These are phyloP conservation scores for Ectemnius cavifrons DNA, from an alignment of 2,888 invertebrate species.

Conservation along the genomic window DNA sequence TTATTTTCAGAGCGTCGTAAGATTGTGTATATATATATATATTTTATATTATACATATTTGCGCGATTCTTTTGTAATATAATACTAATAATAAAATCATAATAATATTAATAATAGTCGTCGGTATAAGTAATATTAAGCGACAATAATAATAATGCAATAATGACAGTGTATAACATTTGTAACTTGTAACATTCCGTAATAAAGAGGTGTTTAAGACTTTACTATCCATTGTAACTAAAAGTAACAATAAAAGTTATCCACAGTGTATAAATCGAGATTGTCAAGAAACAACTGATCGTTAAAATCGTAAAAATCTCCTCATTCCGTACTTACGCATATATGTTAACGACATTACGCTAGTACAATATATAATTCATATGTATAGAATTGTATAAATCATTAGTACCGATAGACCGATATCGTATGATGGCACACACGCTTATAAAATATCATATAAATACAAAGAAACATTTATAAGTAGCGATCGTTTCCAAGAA, in stretches of 20 bases:
- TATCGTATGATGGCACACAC: slow-evolving; percentile 45
- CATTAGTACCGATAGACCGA: slow-evolving; percentile 32
- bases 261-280: slow-evolving; percentile 39
- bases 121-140: slow-evolving; percentile 28
- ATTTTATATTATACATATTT: slow-evolving; percentile 29
- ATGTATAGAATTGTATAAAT: slow-evolving; percentile 36
- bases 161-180: slow-evolving; percentile 56
- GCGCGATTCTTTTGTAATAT: slow-evolving; percentile 31
- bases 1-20: slow-evolving; percentile 46
- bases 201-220: slow-evolving; percentile 52
- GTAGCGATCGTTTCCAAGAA: slow-evolving; percentile 44
- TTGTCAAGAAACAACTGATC: slow-evolving; percentile 35
- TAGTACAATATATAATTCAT: slow-evolving; percentile 45
- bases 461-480: slow-evolving; percentile 50
- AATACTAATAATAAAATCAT: slow-evolving; percentile 45
- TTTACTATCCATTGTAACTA: slow-evolving; percentile 23
- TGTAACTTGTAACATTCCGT: slow-evolving; percentile 66
- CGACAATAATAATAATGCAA: slow-evolving; percentile 52
- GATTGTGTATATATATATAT: slow-evolving; percentile 22
- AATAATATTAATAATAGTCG: slow-evolving; percentile 26
- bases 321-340: slow-evolving; percentile 24
- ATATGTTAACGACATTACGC: slow-evolving; percentile 35
- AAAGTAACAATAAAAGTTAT: slow-evolving; percentile 46
- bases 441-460: slow-evolving; percentile 30
- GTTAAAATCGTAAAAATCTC: slow-evolving; percentile 53